These are phyloP conservation scores for Myopa tessellatipennis DNA, from an alignment of 2,888 invertebrate genomes.

Conservation along the genomic window DNA sequence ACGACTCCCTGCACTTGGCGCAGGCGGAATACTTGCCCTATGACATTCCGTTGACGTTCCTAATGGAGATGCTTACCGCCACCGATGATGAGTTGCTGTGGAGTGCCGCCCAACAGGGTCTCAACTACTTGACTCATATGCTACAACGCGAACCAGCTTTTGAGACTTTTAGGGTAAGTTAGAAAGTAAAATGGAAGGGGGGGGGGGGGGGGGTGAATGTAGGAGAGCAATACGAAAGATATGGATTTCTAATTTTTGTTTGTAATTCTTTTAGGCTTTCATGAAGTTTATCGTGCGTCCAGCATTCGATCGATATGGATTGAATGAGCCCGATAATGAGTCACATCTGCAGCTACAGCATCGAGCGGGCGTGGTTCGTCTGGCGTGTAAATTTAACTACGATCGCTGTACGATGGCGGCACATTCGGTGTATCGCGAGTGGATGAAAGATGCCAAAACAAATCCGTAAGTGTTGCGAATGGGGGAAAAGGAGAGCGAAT, in stretches of 20 bases:
- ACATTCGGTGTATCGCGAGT: constrained; percentile 69
- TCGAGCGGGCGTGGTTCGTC: constrained; percentile 69
- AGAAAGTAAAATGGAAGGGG: not conserved
- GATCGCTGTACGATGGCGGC: constrained; percentile 70
- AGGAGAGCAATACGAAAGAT: not conserved
- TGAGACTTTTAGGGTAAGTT: constrained; percentile 72
- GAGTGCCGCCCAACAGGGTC: constrained; percentile 71
- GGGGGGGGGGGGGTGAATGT: not conserved
- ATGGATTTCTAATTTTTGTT: not conserved
- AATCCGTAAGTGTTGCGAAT: constrained; percentile 68
- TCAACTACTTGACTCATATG: constrained; percentile 73
- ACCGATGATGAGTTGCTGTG: constrained; percentile 74
- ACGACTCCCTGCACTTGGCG: constrained; percentile 75
- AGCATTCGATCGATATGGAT: constrained; percentile 68
- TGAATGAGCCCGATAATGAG: constrained; percentile 69
- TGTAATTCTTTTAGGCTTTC: constrained; percentile 58
- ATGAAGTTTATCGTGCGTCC: constrained; percentile 67
- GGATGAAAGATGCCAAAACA: constrained; percentile 69
- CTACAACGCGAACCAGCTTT: constrained; percentile 72
- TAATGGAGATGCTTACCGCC: constrained; percentile 69
- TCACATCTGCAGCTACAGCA: constrained; percentile 70
- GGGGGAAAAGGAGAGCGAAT: not conserved
- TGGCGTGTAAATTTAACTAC: constrained; percentile 71
- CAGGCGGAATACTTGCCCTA: constrained; percentile 72
- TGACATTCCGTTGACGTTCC: constrained; percentile 71